phyloP scores from a whole-genome alignment of 53 echinoderm and acorn worm genomes.

The Apostichopus leukothele region DNA sequence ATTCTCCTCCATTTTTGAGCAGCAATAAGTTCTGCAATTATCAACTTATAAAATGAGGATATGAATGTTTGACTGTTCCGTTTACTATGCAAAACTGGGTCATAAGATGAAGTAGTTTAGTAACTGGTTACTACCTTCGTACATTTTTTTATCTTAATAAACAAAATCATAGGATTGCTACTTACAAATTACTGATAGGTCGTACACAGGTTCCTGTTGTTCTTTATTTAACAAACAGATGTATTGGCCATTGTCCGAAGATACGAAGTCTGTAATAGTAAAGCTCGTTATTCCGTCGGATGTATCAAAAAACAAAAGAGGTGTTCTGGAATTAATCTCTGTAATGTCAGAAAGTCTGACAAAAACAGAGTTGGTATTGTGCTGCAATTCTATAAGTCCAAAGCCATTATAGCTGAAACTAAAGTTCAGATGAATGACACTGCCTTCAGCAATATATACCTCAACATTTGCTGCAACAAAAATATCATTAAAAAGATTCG shows the following conservation, averaged over 20 bases:
- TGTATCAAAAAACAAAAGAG: background rate
- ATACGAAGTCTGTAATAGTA: background rate
- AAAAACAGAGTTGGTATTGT: background rate
- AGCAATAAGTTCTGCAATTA: too few species aligned
- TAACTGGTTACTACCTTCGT: background rate
- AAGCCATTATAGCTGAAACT: background rate
- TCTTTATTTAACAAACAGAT: background rate
- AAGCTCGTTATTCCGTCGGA: background rate
- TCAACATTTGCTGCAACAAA: too few species aligned
- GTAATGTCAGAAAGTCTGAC: background rate
- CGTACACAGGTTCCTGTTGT: background rate
- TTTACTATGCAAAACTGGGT: too few species aligned
- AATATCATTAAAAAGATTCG: too few species aligned
- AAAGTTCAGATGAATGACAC: background rate
- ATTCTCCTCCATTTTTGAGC: too few species aligned
- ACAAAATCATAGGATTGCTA: background rate
- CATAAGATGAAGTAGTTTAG: too few species aligned
- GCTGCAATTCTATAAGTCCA: background rate
- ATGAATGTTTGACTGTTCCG: too few species aligned
- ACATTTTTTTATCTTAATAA: background rate
- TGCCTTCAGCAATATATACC: background rate
- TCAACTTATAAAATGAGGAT: too few species aligned
- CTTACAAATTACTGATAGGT: background rate
- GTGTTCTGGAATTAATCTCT: background rate
- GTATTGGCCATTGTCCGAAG: background rate